phyloP scores from a whole-genome alignment of 2,797 vertebrate genomes.

The Strix occidentalis region DNA sequence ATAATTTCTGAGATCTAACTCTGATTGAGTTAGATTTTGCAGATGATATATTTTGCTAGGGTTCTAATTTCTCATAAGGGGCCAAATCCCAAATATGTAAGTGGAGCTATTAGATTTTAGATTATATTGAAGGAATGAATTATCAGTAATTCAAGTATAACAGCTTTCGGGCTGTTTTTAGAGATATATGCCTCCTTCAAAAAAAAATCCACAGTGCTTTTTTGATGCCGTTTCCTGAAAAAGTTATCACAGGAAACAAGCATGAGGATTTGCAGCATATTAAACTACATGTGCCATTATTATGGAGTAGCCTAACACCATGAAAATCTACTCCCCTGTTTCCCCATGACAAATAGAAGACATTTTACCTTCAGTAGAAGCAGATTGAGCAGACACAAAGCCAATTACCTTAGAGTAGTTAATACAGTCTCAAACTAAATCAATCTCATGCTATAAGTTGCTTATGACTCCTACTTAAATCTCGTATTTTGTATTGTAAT shows the following conservation, averaged over 20 bases:
- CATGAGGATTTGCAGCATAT: not conserved
- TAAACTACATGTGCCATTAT: not conserved
- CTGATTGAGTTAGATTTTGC: not conserved
- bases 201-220: not conserved
- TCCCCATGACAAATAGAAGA: not conserved
- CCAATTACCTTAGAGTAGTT: not conserved
- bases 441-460: not conserved
- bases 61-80: not conserved
- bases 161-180: not conserved
- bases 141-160: not conserved
- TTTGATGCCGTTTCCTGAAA: not conserved
- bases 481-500: not conserved
- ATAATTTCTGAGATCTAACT: not conserved
- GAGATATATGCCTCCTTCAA: not conserved
- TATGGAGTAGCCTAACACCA: not conserved
- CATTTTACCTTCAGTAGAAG: not conserved
- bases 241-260: not conserved
- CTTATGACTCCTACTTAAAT: not conserved
- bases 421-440: not conserved
- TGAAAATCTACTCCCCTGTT: not conserved
- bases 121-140: not conserved
- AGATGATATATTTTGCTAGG: not conserved
- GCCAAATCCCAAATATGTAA: not conserved
- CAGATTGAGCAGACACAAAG: not conserved
- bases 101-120: not conserved